Base-by-base conservation (phyloP, 2,113 vertebrate genomes). In the Sclerurus mexicanus region DNA sequence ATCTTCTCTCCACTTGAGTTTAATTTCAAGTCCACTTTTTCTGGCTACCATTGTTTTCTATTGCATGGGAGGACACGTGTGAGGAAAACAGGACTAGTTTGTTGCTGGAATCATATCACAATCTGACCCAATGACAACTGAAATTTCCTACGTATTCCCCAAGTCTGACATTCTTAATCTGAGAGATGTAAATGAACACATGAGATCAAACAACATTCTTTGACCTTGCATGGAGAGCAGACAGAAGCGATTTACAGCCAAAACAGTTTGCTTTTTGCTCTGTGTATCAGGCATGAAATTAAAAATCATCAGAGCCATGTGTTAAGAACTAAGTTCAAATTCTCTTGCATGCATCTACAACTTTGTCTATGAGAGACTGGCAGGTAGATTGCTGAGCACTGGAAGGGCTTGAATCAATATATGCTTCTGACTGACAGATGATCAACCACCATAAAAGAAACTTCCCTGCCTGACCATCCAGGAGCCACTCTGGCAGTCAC, bases 251-350 rank as follows among this genome's bases (percentile, higher is more conserved):
- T 90, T 85, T 91, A 72, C 85, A 91, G 82, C 49, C 85, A 90
- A 93, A 95, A 90, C 22, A 37, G 31, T 85, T 95, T 16, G 6
- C 21, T 68, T 91, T 89, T 66, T 87, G 72, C 20, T 59, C 85
- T 93, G 85, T 82, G 75, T 92, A 81, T 83, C 22, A 76, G 71
- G 92, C 94, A 96, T 91, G 92, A 96, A 96, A 97, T 96, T 87
- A 96, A 96, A 97, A 97, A 95, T 91, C 87, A 90, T 71, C 67
- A 87, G 91, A 95, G 81, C 50, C 64, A 55, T 87, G 69, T 93
- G 69, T 91, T 47, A 93, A 86, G 75, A 82, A 64, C 74, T 52
- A 91, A 89, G 85, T 94, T 96, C 62, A 85, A 87, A 58, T 75
- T 93, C 60, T 85, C 25, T 64, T 95, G 85, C 62, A 87, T 55